Evolutionary conservation across 2,888 invertebrate genomes (phyloP), one percentile per base, ranked within the genome.

Genomic region (Oligia fasciuncula): DNA sequence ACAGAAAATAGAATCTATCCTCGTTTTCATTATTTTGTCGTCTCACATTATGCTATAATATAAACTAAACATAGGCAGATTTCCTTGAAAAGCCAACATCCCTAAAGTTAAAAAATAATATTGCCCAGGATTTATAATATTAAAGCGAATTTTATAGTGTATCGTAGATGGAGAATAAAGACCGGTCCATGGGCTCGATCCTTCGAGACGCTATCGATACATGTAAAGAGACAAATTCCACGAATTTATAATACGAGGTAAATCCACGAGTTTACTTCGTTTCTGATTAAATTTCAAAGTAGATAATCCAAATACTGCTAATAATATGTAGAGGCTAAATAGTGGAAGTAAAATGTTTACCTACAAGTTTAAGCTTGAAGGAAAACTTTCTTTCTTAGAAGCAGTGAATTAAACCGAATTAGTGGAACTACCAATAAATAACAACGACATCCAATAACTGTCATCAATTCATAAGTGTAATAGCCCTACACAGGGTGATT

Each of bases 161-260:
- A 76, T 84, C 57, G 54, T 51, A 57, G 51, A 82, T 51, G 54
- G n/a, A 57, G 57, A 81, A 67, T 63, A 75, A 70, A 84, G 60
- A 63, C 49, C 35, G 35, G 3, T 35, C 84, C 85, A 80, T 73
- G 49, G 46, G 71, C 62, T 75, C 68, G 29, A 8, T 54, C 78
- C 73, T 79, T 76, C 80, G 80, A 87, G 86, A 88, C 87, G 90
- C 91, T 92, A 91, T 90, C 8, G 84, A 86, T 90, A 91, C 89
- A 90, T 40, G 29, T 83, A 66, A 66, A 90, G 84, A 92, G 90
- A 91, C 91, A 92, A 93, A 93, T 92, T 91, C 88, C 35, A 4
- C 17, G 51, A 84, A 81, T 62, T 51, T 63, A 57, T 77, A 54
- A 57, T 40, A 29, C 13, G n/a, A 46, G 23, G 51, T 67, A 54